Percentiles rank a stretch among this genome's conserved stretches.
Evolutionary conservation across 2,113 vertebrate genomes (phyloP).

Genomic region (Romanogobio albipinnatus): DNA sequence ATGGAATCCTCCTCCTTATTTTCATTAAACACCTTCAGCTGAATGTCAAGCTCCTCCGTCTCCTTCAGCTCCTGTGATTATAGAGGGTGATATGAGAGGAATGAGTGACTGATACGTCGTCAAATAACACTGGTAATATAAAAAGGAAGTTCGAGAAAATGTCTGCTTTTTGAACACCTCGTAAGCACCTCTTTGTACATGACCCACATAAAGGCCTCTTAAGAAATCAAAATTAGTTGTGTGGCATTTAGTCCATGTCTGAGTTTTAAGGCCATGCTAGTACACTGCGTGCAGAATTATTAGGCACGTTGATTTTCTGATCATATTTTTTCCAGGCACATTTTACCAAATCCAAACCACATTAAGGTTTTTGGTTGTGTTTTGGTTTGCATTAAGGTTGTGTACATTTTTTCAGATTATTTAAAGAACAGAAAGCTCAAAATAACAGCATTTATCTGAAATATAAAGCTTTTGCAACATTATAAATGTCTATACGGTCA

Average conservation of each 20-base stretch:
- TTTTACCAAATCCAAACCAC: no score
- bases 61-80: constrained; percentile 88
- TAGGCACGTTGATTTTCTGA: no score
- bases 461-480: no score
- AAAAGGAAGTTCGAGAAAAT: not conserved
- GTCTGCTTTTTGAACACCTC: not conserved
- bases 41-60: constrained; percentile 98
- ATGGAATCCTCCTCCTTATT: constrained; percentile 96
- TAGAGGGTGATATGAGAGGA: constrained; percentile 18
- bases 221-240: not conserved
- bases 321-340: no score
- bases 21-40: constrained; percentile 97
- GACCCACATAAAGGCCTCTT: not conserved
- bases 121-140: not conserved
- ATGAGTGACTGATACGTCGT: not conserved
- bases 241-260: not conserved
- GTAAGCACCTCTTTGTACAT: not conserved
- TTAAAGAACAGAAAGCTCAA: no score
- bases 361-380: no score
- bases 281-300: not conserved
- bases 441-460: no score
- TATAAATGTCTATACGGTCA: no score
- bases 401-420: no score
- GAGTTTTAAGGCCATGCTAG: not conserved
- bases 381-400: no score